Base-by-base conservation (phyloP, 1,140 invertebrate species). In the Sycobia sp. region DNA sequence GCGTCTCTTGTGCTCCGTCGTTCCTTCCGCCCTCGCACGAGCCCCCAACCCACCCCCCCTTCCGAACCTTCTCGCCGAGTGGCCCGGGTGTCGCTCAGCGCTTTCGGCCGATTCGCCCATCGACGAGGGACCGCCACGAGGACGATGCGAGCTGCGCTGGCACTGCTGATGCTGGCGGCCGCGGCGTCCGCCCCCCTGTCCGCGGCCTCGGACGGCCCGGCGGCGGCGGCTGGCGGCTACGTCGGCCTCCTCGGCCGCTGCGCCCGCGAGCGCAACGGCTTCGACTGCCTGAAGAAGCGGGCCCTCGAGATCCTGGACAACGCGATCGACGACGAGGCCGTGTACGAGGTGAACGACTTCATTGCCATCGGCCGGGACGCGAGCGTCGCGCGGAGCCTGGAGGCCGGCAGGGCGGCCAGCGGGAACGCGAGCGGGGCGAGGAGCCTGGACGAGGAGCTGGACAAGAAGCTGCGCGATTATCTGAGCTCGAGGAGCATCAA, bases 321-420 rank as follows among this genome's bases (percentile, higher is more conserved):
- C 2, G 85, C 85, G 1, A 77, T 85, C 5, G 72, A 76, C 36
- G 84, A 85, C 64, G 85, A 88, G 49, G 81, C 81, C 29, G 83
- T 86, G 16, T 85, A 86, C 69, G 76, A 77, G 16, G 71, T 87
- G 36, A 84, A 82, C 65, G 85, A 86, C 50, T 85, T 73, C 23
- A 69, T 88, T n/a, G 81, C 81, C 5, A 80, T 88, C 29, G 85
- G 82, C 4, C 82, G 69, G 38, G 83, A 84, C 70, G 76, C 73
- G 0, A 67, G 61, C 0, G 56, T 51, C 0, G 56, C 51, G 0
- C 65, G 55, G 22, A 72, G 27, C 32, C 60, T 56, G 3, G 53
- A 65, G 9, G 14, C 38, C 8, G 66, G 39, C n/a, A 23, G 54
- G 36, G 10, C 57, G 8, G 54, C 56, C 1, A 47, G 57, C 61